Percentiles rank a stretch among this genome's conserved stretches.
Evolutionary conservation across 2,113 vertebrate species (phyloP).

Genomic region (Corynorhinus townsendii): DNA sequence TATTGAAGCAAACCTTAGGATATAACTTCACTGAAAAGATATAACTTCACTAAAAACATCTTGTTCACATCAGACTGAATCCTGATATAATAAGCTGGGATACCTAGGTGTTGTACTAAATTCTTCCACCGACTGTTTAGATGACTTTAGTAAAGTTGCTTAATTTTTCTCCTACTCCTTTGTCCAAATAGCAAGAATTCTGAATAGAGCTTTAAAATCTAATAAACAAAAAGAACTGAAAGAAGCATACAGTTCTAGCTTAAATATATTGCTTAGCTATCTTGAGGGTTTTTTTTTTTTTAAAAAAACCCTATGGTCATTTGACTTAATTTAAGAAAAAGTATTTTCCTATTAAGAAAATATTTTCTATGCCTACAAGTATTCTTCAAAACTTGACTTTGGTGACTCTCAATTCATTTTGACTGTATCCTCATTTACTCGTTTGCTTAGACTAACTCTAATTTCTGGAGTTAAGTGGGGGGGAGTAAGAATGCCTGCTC

Average conservation of each 20-base stretch:
- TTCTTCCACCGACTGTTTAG: background rate
- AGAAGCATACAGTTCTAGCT: background rate
- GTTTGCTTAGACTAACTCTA: background rate
- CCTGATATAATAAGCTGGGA: background rate
- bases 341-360: background rate
- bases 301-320: background rate
- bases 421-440: background rate
- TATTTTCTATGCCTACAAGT: background rate
- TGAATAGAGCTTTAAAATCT: background rate
- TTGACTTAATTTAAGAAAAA: constrained; percentile 4
- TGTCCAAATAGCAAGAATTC: background rate
- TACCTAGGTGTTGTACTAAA: background rate
- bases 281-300: background rate
- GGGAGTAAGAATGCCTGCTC: background rate
- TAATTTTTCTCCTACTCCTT: constrained; percentile 17
- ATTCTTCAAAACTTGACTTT: background rate
- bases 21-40: background rate
- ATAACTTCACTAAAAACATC: background rate
- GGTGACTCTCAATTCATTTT: background rate
- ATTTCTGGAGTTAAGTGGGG: background rate
- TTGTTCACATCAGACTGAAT: background rate
- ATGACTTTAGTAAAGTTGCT: background rate
- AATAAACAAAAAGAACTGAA: background rate
- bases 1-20: background rate
- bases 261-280: background rate